Evolutionary conservation across 2,888 invertebrate genomes (phyloP).

Genomic region (Andricus curvator): DNA sequence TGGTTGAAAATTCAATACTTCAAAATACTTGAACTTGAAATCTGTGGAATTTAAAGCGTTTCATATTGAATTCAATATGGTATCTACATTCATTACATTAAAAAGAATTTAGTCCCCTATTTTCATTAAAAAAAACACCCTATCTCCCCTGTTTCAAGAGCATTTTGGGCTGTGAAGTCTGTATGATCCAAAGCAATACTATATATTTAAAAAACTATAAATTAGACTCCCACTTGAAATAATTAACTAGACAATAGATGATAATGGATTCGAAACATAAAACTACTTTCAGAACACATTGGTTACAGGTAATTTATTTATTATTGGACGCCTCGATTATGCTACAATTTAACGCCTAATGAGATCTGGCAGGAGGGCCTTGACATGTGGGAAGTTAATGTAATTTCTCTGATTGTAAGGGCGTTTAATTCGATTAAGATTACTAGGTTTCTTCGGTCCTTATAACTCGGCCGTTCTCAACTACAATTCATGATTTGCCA

Average conservation of each 20-base stretch:
- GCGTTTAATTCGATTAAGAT: neutral
- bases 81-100: too few species aligned
- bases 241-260: neutral
- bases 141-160: too few species aligned
- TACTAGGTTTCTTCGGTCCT: neutral
- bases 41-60: too few species aligned
- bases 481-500: neutral
- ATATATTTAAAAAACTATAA: neutral
- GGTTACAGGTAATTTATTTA: neutral
- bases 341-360: neutral
- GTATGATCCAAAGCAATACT: neutral
- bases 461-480: neutral
- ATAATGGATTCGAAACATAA: neutral
- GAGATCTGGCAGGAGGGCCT: neutral
- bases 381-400: neutral
- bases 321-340: neutral
- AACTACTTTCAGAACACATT: neutral
- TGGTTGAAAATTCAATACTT: too few species aligned
- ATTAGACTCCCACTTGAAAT: conserved; percentile 3
- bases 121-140: too few species aligned
- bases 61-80: too few species aligned
- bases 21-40: too few species aligned
- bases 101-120: too few species aligned
- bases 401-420: neutral
- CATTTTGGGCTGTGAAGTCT: too few species aligned